Evolutionary conservation across 2,113 vertebrate species (phyloP).

Genomic region (Columba livia): DNA sequence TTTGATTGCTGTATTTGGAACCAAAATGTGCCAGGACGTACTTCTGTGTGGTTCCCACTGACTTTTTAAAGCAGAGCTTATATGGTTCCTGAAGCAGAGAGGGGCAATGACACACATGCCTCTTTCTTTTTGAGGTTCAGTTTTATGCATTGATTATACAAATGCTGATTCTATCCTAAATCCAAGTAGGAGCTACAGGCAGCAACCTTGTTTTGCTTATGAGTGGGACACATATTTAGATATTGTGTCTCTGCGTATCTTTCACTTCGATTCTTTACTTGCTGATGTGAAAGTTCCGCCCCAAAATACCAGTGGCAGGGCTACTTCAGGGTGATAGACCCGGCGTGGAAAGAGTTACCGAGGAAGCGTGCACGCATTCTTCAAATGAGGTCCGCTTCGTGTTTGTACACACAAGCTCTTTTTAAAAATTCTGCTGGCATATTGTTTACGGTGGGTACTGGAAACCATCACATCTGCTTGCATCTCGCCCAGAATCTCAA

Average conservation of each 20-base stretch:
- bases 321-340: neutral
- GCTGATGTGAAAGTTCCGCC: neutral
- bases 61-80: neutral
- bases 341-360: conserved; percentile 40
- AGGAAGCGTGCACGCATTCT: conserved; percentile 39
- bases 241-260: neutral
- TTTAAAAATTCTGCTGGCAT: conserved; percentile 82
- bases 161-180: neutral
- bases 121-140: neutral
- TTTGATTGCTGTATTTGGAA: conserved; percentile 25
- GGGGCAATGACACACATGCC: neutral
- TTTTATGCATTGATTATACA: neutral
- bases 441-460: conserved; percentile 80
- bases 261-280: neutral
- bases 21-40: neutral
- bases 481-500: conserved; percentile 83
- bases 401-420: conserved; percentile 81
- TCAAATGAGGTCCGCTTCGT: conserved; percentile 65
- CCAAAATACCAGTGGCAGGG: neutral
- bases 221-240: rapidly evolving
- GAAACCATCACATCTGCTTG: conserved; percentile 83
- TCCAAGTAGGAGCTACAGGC: neutral
- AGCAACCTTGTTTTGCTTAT: neutral
- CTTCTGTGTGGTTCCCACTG: neutral
- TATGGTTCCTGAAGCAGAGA: neutral